Evolutionary conservation across 92 coral and sea anemone genomes (phyloP).

Genomic region (Zoanthus solanderi): DNA sequence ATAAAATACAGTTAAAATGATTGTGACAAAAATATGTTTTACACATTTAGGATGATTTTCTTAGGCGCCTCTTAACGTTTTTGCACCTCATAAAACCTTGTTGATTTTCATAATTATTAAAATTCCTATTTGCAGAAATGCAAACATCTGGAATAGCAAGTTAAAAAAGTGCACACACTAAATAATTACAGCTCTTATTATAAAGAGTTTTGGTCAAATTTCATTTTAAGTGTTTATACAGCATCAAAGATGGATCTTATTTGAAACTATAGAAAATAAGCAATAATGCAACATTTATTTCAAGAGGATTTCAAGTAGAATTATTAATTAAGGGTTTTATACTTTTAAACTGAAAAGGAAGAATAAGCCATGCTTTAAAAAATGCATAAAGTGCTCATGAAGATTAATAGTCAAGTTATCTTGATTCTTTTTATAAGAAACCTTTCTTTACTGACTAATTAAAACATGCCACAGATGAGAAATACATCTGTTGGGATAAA

Average conservation of each 20-base stretch:
- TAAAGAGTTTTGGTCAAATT: neutral
- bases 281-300: neutral
- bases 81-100: neutral
- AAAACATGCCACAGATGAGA: neutral
- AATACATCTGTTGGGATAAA: neutral
- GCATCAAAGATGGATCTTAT: neutral
- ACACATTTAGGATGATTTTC: neutral
- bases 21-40: neutral
- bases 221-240: neutral
- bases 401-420: neutral
- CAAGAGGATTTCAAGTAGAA: neutral
- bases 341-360: neutral
- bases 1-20: neutral
- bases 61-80: neutral
- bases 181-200: neutral
- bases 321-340: neutral
- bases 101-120: neutral
- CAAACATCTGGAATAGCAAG: neutral
- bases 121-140: neutral
- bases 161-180: neutral
- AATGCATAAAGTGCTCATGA: neutral
- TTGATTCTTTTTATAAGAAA: neutral
- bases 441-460: neutral
- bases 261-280: neutral
- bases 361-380: neutral